Evolutionary conservation across 2,888 invertebrate genomes (phyloP).

Genomic region (Athetis lepigone): DNA sequence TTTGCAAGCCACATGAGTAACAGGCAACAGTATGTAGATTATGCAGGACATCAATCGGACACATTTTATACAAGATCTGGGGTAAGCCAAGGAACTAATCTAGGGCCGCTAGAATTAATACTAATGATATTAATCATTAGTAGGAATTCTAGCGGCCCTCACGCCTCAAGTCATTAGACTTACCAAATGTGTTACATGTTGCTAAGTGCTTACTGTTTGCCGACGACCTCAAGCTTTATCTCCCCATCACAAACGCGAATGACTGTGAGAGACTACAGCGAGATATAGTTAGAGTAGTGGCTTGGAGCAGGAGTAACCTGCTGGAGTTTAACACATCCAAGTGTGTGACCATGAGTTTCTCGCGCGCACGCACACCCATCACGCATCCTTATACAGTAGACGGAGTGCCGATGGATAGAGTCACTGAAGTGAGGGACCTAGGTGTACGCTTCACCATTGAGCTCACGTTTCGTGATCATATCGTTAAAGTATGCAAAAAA

Average conservation of each 20-base stretch:
- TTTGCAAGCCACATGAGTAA: too few species aligned
- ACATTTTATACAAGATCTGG: neutral
- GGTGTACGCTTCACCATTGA: too few species aligned
- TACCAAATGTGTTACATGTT: neutral
- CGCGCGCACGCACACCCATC: neutral
- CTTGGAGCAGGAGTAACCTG: too few species aligned
- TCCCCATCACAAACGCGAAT: neutral
- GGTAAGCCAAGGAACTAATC: neutral
- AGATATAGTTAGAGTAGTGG: neutral
- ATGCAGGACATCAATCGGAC: neutral
- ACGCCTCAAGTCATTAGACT: too few species aligned
- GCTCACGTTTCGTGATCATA: too few species aligned
- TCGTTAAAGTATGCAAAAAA: too few species aligned
- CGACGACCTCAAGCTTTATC: constrained; percentile 2
- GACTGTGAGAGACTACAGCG: neutral
- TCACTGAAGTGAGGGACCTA: too few species aligned
- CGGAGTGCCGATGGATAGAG: too few species aligned
- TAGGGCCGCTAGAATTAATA: neutral
- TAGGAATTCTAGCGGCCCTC: neutral
- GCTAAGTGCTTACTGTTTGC: neutral
- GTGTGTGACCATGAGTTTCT: neutral
- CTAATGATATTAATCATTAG: neutral
- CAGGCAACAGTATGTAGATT: too few species aligned
- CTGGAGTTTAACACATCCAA: neutral
- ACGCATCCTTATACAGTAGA: too few species aligned